phyloP scores from a whole-genome alignment of 2,888 invertebrate genomes.

The Pammene fasciana region DNA sequence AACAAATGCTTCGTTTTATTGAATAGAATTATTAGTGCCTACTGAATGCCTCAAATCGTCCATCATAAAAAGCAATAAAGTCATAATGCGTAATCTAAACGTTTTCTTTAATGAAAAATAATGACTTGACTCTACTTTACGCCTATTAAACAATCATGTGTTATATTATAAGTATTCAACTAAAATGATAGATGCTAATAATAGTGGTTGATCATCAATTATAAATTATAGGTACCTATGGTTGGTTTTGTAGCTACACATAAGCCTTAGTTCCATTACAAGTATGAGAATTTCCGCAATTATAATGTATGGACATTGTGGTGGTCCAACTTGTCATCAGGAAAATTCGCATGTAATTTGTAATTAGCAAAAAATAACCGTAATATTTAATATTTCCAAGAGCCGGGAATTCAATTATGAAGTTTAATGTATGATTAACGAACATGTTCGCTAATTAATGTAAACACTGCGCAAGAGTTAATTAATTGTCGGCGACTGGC shows the following conservation, averaged over 20 bases:
- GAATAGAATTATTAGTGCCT: neutral
- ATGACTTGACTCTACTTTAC: slow-evolving; percentile 49
- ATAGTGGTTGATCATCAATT: neutral
- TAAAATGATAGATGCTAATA: slow-evolving; percentile 47
- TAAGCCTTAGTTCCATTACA: neutral
- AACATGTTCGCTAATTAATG: slow-evolving; percentile 75
- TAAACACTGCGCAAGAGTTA: slow-evolving; percentile 76
- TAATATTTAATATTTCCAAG: slow-evolving; percentile 59
- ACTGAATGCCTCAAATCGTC: slow-evolving; percentile 33
- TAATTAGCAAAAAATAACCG: slow-evolving; percentile 28
- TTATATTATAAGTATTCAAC: slow-evolving; percentile 41
- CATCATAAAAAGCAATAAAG: slow-evolving; percentile 68
- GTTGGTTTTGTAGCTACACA: neutral
- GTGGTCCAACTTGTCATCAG: slow-evolving; percentile 26
- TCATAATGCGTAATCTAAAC: slow-evolving; percentile 56
- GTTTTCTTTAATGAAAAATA: slow-evolving; percentile 49
- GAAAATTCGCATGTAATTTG: slow-evolving; percentile 36
- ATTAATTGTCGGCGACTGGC: slow-evolving; percentile 75
- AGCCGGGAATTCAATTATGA: slow-evolving; percentile 53
- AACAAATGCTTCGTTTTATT: neutral
- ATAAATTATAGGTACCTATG: slow-evolving; percentile 49
- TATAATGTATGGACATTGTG: slow-evolving; percentile 34
- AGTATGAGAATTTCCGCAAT: neutral
- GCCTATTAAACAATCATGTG: slow-evolving; percentile 32
- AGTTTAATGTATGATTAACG: slow-evolving; percentile 71